phyloP scores from a whole-genome alignment of 2,113 vertebrate genomes.

The Ranitomeya variabilis region DNA sequence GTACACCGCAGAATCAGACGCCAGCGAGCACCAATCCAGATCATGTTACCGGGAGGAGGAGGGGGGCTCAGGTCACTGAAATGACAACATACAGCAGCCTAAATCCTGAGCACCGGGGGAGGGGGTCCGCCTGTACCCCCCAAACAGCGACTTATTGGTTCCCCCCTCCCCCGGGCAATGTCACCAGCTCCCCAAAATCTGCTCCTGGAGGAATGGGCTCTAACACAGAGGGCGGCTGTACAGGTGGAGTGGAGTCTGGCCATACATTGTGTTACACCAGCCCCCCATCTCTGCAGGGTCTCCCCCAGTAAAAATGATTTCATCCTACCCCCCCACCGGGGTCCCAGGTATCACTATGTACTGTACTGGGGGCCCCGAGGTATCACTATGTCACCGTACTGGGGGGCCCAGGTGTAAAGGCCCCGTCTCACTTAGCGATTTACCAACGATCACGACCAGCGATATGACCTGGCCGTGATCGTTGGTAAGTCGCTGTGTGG shows the following conservation, averaged over 20 bases:
- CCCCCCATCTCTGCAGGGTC: constrained; percentile 32
- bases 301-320: constrained; percentile 23
- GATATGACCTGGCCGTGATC: too few relatives aligned
- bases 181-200: not conserved
- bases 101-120: not conserved
- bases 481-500: too few relatives aligned
- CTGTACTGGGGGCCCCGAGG: too few relatives aligned
- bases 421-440: too few relatives aligned
- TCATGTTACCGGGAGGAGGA: not conserved
- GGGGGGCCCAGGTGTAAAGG: too few relatives aligned
- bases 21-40: not conserved
- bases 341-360: too few relatives aligned
- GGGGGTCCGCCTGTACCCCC: not conserved
- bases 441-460: too few relatives aligned
- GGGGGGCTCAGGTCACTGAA: too few relatives aligned
- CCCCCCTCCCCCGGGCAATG: not conserved
- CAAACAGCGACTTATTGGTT: too few relatives aligned
- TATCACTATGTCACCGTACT: too few relatives aligned
- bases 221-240: not conserved
- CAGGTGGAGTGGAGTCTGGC: not conserved
- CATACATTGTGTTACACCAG: not conserved
- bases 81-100: not conserved
- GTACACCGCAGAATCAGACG: not conserved
- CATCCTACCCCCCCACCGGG: not conserved
- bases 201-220: not conserved